Conservation (phyloP, 2,888 invertebrate genomes). For the Zaprionus obscuricornis region DNA sequence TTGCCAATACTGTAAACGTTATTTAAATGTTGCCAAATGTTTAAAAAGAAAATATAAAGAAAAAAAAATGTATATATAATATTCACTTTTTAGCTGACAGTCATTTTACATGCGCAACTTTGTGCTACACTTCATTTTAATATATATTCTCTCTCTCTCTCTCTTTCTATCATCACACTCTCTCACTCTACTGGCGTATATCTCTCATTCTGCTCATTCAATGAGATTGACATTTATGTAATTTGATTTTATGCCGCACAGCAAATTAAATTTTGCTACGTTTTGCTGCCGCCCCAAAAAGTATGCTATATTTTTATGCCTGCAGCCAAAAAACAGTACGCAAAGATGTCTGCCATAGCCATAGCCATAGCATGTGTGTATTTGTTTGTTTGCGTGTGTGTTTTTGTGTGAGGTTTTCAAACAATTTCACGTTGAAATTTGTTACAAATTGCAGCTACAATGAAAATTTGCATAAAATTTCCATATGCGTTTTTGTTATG, state of each 20-base stretch:
- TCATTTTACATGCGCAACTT: conserved; percentile 35
- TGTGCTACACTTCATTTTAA: too few relatives aligned
- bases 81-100: too few relatives aligned
- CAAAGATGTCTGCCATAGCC: conserved; percentile 32
- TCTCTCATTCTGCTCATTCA: too few relatives aligned
- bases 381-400: neutral
- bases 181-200: neutral
- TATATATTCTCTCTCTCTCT: neutral
- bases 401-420: conserved; percentile 46
- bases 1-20: conserved; percentile 22
- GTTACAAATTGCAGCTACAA: conserved; percentile 73
- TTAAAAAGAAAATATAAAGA: conserved; percentile 22
- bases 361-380: neutral
- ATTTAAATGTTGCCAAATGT: conserved; percentile 41
- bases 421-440: conserved; percentile 69
- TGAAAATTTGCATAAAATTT: conserved; percentile 71
- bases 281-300: conserved; percentile 47
- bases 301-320: conserved; percentile 58
- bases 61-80: too few relatives aligned
- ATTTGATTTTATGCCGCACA: conserved; percentile 68
- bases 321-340: conserved; percentile 32
- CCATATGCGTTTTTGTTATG: conserved; percentile 67
- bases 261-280: conserved; percentile 72
- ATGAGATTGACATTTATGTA: conserved; percentile 78
- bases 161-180: neutral